These are phyloP conservation scores for Neria commutata DNA, from an alignment of 2,888 invertebrate species.

Conservation along the genomic window DNA sequence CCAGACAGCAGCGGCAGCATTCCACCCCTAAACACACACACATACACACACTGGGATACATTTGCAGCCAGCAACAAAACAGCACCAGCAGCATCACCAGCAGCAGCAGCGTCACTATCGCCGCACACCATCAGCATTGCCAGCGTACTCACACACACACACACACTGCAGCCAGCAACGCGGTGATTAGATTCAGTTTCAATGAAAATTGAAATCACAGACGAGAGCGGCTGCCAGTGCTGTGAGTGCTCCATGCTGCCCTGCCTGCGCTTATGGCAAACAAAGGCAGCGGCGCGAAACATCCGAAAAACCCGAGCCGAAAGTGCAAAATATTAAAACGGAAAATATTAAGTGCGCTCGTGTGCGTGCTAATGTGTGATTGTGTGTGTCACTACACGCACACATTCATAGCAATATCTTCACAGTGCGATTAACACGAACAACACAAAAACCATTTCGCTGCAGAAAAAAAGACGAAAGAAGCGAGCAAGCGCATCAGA, in stretches of 20 bases:
- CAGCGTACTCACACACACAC: too few species aligned
- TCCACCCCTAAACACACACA: slow-evolving; percentile 20
- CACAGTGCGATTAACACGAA: slow-evolving; percentile 39
- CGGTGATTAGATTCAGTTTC: slow-evolving; percentile 57
- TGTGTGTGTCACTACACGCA: slow-evolving; percentile 44
- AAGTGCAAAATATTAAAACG: slow-evolving; percentile 15
- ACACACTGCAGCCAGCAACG: slow-evolving; percentile 39
- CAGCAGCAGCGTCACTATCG: not conserved
- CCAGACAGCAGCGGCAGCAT: slow-evolving; percentile 27
- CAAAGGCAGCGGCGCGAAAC: too few species aligned
- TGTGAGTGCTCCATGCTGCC: too few species aligned
- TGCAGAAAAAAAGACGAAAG: slow-evolving; percentile 37
- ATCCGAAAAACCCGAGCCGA: slow-evolving; percentile 5
- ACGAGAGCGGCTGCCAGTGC: too few species aligned
- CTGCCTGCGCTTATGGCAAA: too few species aligned
- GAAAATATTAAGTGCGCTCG: slow-evolving; percentile 11
- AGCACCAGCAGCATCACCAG: slow-evolving; percentile 14
- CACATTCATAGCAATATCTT: slow-evolving; percentile 39
- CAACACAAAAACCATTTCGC: slow-evolving; percentile 25
- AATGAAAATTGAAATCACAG: slow-evolving; percentile 54
- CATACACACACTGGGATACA: slow-evolving; percentile 13
- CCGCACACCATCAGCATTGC: not conserved
- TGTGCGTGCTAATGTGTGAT: slow-evolving; percentile 14
- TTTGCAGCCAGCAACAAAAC: slow-evolving; percentile 4
- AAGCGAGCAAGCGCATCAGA: slow-evolving; percentile 27